Evolutionary conservation across 2,888 invertebrate genomes (phyloP).

Genomic region (Polyploca ridens): DNA sequence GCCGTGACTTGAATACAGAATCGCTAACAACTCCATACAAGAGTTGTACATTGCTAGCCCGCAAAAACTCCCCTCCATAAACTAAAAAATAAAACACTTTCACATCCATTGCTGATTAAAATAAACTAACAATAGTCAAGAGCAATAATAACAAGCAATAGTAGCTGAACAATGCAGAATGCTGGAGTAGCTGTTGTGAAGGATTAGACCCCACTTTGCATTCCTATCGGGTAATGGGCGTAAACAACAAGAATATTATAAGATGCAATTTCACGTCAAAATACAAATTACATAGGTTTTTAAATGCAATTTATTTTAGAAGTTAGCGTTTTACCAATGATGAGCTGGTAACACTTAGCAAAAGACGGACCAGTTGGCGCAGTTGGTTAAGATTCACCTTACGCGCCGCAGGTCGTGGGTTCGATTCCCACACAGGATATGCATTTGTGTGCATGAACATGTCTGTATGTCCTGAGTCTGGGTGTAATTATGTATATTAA

Average conservation of each 20-base stretch:
- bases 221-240: constrained; percentile 48
- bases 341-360: too few relatives aligned
- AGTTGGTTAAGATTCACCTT: too few relatives aligned
- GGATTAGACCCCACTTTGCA: constrained; percentile 42
- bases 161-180: neutral
- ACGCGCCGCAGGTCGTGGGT: too few relatives aligned
- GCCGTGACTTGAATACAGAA: constrained; percentile 61
- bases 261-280: constrained; percentile 41
- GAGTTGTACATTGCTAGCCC: constrained; percentile 26
- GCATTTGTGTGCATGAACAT: too few relatives aligned
- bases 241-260: constrained; percentile 52
- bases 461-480: too few relatives aligned
- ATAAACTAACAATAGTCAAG: neutral
- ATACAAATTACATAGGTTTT: neutral
- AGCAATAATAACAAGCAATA: neutral
- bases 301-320: neutral
- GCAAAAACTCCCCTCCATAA: constrained; percentile 21
- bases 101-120: neutral
- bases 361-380: too few relatives aligned
- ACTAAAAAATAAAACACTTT: neutral
- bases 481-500: too few relatives aligned
- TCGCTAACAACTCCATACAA: constrained; percentile 53
- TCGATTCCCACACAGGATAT: too few relatives aligned
- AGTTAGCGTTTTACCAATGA: neutral
- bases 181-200: constrained; percentile 25